phyloP scores from a whole-genome alignment of 2,797 vertebrate species.

The Eospalax fontanierii region DNA sequence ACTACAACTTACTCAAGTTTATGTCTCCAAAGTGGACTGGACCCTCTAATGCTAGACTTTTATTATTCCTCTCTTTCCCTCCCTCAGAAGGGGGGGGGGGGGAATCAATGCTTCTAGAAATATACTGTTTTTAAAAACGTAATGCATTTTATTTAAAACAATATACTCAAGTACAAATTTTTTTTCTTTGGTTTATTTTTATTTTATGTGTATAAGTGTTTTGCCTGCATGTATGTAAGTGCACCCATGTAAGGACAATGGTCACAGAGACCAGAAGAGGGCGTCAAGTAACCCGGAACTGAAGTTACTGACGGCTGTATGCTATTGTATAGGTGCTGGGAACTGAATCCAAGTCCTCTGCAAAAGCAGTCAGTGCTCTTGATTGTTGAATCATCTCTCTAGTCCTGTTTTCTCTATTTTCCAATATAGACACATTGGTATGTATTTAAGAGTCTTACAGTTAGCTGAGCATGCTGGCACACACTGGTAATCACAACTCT shows the following conservation, averaged over 20 bases:
- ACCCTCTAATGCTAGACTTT: neutral
- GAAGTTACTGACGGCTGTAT: no score
- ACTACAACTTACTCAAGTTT: neutral
- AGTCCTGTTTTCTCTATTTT: neutral
- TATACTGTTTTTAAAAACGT: neutral
- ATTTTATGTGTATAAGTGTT: no score
- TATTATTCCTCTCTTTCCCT: neutral
- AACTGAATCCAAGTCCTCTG: no score
- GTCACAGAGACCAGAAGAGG: no score
- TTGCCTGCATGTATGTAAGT: no score
- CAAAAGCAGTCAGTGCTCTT: no score
- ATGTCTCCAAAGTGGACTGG: neutral
- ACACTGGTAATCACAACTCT: neutral
- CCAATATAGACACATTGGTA: neutral
- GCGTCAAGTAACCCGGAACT: no score
- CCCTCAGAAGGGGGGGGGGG: neutral
- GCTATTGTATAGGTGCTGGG: no score
- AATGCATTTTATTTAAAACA: conserved; percentile 49
- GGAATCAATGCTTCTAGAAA: neutral
- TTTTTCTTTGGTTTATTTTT: no score
- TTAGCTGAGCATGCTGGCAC: neutral
- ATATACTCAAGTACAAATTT: neutral
- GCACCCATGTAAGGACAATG: no score
- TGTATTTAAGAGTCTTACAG: neutral
- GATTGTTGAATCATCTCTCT: no score